A percentile compares a stretch with the other conserved stretches of the same genome.
Evolutionary conservation across 1,140 invertebrate genomes (phyloP).

Genomic region (Magallana gigas): DNA sequence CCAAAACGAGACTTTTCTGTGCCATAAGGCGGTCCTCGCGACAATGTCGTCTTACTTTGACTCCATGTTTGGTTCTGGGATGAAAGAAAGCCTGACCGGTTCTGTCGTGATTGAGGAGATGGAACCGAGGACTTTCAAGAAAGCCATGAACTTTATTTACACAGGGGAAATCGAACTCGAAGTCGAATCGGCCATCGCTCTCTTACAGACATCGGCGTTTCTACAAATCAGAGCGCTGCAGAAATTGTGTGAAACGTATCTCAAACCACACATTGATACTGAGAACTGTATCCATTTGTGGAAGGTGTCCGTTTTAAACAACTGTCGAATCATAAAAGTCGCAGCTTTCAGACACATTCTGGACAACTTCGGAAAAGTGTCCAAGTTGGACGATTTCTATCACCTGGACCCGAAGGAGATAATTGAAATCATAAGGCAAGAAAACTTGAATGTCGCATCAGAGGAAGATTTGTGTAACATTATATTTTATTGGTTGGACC

Average conservation of each 20-base stretch:
- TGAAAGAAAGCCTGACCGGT: slow-evolving; percentile 72
- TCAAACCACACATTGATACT: slow-evolving; percentile 64
- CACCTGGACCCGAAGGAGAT: slow-evolving; percentile 67
- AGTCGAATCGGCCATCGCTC: slow-evolving; percentile 66
- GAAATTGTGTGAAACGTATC: slow-evolving; percentile 70
- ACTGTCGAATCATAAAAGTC: not conserved
- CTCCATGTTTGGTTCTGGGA: slow-evolving; percentile 71
- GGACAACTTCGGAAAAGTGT: slow-evolving; percentile 63
- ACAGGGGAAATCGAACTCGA: slow-evolving; percentile 65
- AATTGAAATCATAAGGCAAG: slow-evolving; percentile 65
- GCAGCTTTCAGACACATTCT: slow-evolving; percentile 60
- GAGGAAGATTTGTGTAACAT: slow-evolving; percentile 66
- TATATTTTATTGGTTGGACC: slow-evolving; percentile 65
- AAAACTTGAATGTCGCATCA: slow-evolving; percentile 60
- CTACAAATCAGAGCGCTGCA: slow-evolving; percentile 72
- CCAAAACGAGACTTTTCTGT: slow-evolving; percentile 60
- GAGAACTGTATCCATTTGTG: slow-evolving; percentile 71
- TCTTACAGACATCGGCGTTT: slow-evolving; percentile 67
- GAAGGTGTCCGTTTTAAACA: slow-evolving; percentile 47
- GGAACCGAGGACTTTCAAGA: slow-evolving; percentile 66
- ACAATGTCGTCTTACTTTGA: slow-evolving; percentile 66
- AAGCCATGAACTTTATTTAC: slow-evolving; percentile 71
- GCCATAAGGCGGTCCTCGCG: slow-evolving; percentile 64
- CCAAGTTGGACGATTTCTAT: slow-evolving; percentile 62
- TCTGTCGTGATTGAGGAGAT: slow-evolving; percentile 73